phyloP scores from a whole-genome alignment of 2,888 invertebrate genomes.

The Ferdinandea cuprea region DNA sequence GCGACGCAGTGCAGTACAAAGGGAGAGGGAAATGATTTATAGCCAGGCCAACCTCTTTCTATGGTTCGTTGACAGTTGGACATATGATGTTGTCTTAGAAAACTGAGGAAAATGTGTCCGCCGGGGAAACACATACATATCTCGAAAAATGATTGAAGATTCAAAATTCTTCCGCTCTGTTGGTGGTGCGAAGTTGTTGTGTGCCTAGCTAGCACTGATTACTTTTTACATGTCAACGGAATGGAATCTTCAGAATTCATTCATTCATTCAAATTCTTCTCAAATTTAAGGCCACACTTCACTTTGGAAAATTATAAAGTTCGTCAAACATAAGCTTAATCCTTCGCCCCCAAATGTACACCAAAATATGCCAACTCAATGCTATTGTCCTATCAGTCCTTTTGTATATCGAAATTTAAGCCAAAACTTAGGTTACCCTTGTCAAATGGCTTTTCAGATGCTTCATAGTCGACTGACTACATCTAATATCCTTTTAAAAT shows the following conservation, averaged over 20 bases:
- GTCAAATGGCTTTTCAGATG: slow-evolving; percentile 32
- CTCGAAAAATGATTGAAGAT: slow-evolving; percentile 32
- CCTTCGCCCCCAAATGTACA: too few species aligned
- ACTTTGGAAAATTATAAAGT: too few species aligned
- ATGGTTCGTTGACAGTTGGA: slow-evolving; percentile 67
- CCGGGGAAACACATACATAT: background rate
- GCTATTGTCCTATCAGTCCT: too few species aligned
- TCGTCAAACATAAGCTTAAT: too few species aligned
- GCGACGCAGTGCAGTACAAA: slow-evolving; percentile 12
- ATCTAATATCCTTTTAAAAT: slow-evolving; percentile 7
- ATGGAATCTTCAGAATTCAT: too few species aligned
- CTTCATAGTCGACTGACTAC: slow-evolving; percentile 21
- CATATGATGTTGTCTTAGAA: slow-evolving; percentile 58
- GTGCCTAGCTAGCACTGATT: too few species aligned
- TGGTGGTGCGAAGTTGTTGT: slow-evolving; percentile 15
- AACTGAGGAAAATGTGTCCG: slow-evolving; percentile 8
- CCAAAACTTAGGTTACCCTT: background rate
- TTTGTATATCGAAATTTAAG: too few species aligned
- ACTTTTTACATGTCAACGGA: too few species aligned
- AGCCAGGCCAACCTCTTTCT: slow-evolving; percentile 35
- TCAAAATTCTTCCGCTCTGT: slow-evolving; percentile 23
- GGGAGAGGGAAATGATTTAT: slow-evolving; percentile 54
- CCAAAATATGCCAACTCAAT: too few species aligned
- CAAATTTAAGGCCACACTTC: too few species aligned
- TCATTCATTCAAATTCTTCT: too few species aligned